Evolutionary conservation across 1,140 invertebrate species (phyloP).

Genomic region (Elysia chlorotica): DNA sequence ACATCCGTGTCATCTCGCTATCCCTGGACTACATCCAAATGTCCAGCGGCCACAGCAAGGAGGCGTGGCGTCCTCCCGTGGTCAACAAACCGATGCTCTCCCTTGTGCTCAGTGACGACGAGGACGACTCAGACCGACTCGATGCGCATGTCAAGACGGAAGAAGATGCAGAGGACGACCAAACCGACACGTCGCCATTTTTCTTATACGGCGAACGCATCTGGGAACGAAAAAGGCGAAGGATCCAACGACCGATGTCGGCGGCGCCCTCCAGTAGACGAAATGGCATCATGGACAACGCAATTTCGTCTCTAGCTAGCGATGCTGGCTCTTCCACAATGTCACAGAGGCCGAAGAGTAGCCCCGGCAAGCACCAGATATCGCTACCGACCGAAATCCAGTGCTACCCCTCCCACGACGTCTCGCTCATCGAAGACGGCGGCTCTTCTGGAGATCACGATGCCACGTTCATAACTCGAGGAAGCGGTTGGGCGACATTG

Average conservation of each 20-base stretch:
- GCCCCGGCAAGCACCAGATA: background rate
- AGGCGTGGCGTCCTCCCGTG: slow-evolving; percentile 35
- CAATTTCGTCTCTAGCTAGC: too few relatives aligned
- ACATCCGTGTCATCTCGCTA: slow-evolving; percentile 42
- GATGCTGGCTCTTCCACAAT: background rate
- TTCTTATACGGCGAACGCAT: slow-evolving; percentile 49
- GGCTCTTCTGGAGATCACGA: background rate
- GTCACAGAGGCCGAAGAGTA: background rate
- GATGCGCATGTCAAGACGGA: too few relatives aligned
- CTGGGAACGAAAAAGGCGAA: slow-evolving; percentile 35
- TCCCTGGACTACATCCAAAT: slow-evolving; percentile 45
- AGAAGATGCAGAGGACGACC: background rate
- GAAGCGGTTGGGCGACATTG: background rate
- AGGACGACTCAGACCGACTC: background rate
- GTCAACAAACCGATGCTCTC: too few relatives aligned
- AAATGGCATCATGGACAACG: background rate
- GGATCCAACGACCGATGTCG: slow-evolving; percentile 36
- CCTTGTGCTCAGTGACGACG: slow-evolving; percentile 17
- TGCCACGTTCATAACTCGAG: background rate
- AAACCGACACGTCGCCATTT: slow-evolving; percentile 13
- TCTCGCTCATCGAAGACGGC: background rate
- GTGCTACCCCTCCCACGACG: background rate
- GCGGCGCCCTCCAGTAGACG: slow-evolving; percentile 19
- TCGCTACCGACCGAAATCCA: background rate
- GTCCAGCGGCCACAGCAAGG: slow-evolving; percentile 44